Evolutionary conservation across 2,888 invertebrate species (phyloP).

Genomic region (Lordiphosa andalusiaca): DNA sequence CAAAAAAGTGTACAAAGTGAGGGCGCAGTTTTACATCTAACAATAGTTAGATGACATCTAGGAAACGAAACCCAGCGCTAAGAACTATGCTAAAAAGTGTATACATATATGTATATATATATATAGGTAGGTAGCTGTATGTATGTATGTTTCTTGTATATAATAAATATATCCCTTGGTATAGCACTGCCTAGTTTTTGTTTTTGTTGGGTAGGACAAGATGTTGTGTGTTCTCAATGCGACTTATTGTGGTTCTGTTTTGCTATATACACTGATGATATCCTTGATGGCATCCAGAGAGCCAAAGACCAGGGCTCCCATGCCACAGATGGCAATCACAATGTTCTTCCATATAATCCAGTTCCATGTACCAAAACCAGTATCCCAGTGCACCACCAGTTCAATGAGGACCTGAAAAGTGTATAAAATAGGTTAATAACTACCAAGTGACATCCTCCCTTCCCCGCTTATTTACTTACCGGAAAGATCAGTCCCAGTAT

Average conservation of each 20-base stretch:
- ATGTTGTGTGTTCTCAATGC: conserved; percentile 2
- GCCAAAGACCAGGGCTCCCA: conserved; percentile 91
- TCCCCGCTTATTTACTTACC: conserved; percentile 76
- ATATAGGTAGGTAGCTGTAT: conserved; percentile 27
- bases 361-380: conserved; percentile 87
- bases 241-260: conserved; percentile 37
- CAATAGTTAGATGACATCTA: conserved; percentile 67
- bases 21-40: conserved; percentile 67
- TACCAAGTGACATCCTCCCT: no score
- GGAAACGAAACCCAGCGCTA: conserved; percentile 39
- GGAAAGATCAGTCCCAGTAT: conserved; percentile 94
- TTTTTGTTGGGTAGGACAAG: background rate
- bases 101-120: conserved; percentile 32
- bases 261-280: conserved; percentile 81
- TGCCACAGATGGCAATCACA: conserved; percentile 87
- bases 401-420: conserved; percentile 85
- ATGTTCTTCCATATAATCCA: conserved; percentile 91
- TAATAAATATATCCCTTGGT: conserved; percentile 64
- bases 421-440: conserved; percentile 50
- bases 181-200: conserved; percentile 43
- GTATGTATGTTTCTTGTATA: conserved; percentile 40
- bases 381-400: conserved; percentile 91
- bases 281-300: conserved; percentile 85
- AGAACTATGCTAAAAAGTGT: conserved; percentile 41
- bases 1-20: conserved; percentile 50